Base-by-base conservation (phyloP, 2,797 vertebrate species). In the Pristis pectinata region DNA sequence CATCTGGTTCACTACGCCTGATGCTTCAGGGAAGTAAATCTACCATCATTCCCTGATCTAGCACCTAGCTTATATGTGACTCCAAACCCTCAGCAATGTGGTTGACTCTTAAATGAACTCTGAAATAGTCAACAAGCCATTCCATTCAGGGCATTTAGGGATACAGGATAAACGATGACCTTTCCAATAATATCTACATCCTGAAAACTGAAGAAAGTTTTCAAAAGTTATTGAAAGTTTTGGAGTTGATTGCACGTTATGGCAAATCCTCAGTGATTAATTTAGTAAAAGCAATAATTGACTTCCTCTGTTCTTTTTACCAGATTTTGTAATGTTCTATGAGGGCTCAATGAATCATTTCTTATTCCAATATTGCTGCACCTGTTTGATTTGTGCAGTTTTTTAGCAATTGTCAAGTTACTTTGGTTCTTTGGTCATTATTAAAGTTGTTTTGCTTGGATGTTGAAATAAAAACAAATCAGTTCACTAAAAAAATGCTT, bases 301-400 rank as follows among this genome's bases (percentile, higher is more conserved):
- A 67, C 3, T 91, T n/a, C n/a, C n/a, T 91, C 34, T 91, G 22
- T 72, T 93, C n/a, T 67, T 67, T 34, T 64, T 93, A 70, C 27
- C 64, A 70, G 61, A 24, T 44, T 93, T 93, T 37, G 93, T 93
- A 41, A 93, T 49, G 37, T 49, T 72, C 91, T 64, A 93, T 72
- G 24, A 44, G 22, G 10, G 19, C 11, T 27, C 22, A 93, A 30
- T 93, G 37, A 41, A 44, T 44, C 37, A 30, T 93, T 44, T 44
- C 30, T 72, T 67, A 49, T 93, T 93, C 91, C 72, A 41, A 22
- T 30, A 44, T 37, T 70, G 37, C 41, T 70, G 67, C n/a, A 93
- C n/a, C 37, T 44, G 13, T 93, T n/a, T 30, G 91, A 93, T 70
- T 70, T 72, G 13, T 93, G 41, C 91, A 93, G 64, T 44, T 93